Conservation (phyloP, 2,888 invertebrate species). For the Stictocephala bisonia region DNA sequence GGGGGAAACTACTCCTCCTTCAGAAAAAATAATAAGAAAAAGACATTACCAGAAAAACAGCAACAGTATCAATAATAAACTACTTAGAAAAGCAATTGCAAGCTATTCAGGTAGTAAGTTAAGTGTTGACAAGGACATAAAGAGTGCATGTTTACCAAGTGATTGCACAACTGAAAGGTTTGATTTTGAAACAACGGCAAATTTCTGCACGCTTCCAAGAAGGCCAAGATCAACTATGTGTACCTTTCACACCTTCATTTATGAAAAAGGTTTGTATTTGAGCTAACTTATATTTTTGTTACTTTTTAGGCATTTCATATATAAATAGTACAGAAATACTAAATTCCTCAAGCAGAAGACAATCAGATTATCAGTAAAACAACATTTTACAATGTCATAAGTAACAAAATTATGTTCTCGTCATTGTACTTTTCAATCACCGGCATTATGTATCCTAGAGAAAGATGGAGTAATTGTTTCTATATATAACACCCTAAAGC, state of each 20-base stretch:
- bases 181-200: conserved; percentile 66
- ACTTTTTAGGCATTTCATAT: no score
- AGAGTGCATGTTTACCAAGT: conserved; percentile 19
- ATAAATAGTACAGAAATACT: no score
- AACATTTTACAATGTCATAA: no score
- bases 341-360: no score
- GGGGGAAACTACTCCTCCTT: neutral
- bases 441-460: no score
- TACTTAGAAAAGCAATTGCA: conserved; percentile 70
- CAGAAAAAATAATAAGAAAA: conserved; percentile 42
- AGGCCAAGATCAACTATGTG: conserved; percentile 76
- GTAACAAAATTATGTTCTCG: no score
- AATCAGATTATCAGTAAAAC: no score
- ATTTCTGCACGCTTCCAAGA: conserved; percentile 80
- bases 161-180: conserved; percentile 18
- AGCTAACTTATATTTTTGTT: neutral
- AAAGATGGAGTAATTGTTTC: no score
- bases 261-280: conserved; percentile 74
- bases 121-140: conserved; percentile 16
- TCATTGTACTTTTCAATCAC: no score
- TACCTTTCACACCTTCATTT: conserved; percentile 77
- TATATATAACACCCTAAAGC: no score
- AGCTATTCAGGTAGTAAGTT: conserved; percentile 66
- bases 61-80: conserved; percentile 72
- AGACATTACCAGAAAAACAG: conserved; percentile 73